A percentile compares a stretch with the other conserved stretches of the same genome.
phyloP scores from a whole-genome alignment of 2,888 invertebrate species.

The Coenonympha arcania region DNA sequence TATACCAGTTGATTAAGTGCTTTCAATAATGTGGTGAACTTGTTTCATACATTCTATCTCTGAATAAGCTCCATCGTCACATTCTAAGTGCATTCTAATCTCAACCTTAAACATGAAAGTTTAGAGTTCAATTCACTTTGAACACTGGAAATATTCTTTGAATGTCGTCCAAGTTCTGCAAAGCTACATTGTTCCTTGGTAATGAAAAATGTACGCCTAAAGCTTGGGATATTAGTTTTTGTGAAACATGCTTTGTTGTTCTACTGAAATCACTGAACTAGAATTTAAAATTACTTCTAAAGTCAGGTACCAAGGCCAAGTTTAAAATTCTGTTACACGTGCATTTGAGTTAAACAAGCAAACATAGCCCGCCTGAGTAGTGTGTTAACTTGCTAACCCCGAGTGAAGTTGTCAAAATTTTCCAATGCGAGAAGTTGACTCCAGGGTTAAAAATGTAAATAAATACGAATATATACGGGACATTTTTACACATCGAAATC shows the following conservation, averaged over 20 bases:
- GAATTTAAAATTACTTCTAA: no score
- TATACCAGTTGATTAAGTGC: not conserved
- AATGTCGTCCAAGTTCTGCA: slow-evolving; percentile 24
- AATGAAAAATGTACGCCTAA: slow-evolving; percentile 1
- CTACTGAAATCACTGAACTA: no score
- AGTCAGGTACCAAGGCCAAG: no score
- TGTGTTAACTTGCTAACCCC: no score
- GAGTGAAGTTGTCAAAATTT: no score
- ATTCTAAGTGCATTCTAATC: not conserved
- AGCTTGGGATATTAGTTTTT: not conserved
- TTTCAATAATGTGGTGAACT: not conserved
- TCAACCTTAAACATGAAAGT: not conserved
- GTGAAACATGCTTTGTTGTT: not conserved
- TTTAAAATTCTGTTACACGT: no score
- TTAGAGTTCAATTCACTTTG: slow-evolving; percentile 1
- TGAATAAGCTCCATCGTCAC: not conserved
- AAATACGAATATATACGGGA: no score
- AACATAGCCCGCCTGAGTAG: no score
- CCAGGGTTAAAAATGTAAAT: no score
- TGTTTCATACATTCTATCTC: not conserved
- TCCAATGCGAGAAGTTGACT: no score
- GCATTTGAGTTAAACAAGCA: no score
- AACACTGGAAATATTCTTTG: slow-evolving; percentile 16
- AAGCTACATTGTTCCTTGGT: slow-evolving; percentile 16
- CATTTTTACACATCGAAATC: no score